Percentiles rank a stretch among this genome's conserved stretches.
Conservation (phyloP, 2,888 invertebrate genomes). For the Chesias legatella region DNA sequence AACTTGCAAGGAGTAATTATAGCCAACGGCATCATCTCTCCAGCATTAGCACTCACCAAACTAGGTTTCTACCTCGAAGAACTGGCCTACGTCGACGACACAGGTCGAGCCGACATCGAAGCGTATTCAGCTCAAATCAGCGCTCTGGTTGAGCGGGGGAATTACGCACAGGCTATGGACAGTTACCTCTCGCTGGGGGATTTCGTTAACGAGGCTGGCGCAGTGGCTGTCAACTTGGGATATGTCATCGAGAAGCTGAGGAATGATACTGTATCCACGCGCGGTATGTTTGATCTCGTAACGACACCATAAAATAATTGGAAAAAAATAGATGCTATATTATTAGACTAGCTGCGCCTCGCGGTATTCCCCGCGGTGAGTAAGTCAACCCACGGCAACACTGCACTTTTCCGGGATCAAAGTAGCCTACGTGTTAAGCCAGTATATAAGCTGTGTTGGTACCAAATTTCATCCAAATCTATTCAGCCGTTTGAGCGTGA, state of each 20-base stretch:
- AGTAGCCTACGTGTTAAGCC: too few relatives aligned
- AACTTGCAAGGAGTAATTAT: constrained; percentile 88
- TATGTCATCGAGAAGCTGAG: constrained; percentile 58
- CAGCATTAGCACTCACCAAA: constrained; percentile 64
- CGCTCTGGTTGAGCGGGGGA: constrained; percentile 66
- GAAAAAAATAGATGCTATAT: neutral
- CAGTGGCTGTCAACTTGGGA: constrained; percentile 86
- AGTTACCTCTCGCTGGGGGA: constrained; percentile 82
- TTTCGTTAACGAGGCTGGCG: constrained; percentile 79
- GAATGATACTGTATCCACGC: constrained; percentile 11
- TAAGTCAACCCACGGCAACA: too few relatives aligned
- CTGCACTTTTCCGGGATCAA: too few relatives aligned
- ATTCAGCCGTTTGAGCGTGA: too few relatives aligned
- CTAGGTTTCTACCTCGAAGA: constrained; percentile 70
- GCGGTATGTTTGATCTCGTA: constrained; percentile 13
- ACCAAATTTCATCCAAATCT: too few relatives aligned
- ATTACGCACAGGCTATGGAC: constrained; percentile 81
- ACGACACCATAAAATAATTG: neutral
- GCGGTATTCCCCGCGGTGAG: too few relatives aligned
- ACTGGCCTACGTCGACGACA: constrained; percentile 83
- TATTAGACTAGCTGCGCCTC: too few relatives aligned
- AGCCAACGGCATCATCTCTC: constrained; percentile 93
- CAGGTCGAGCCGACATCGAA: constrained; percentile 81
- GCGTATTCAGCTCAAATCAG: constrained; percentile 72
- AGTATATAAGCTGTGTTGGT: too few relatives aligned